These are phyloP conservation scores for Drosophila tristis DNA, from an alignment of 1,140 invertebrate species.

Conservation along the genomic window DNA sequence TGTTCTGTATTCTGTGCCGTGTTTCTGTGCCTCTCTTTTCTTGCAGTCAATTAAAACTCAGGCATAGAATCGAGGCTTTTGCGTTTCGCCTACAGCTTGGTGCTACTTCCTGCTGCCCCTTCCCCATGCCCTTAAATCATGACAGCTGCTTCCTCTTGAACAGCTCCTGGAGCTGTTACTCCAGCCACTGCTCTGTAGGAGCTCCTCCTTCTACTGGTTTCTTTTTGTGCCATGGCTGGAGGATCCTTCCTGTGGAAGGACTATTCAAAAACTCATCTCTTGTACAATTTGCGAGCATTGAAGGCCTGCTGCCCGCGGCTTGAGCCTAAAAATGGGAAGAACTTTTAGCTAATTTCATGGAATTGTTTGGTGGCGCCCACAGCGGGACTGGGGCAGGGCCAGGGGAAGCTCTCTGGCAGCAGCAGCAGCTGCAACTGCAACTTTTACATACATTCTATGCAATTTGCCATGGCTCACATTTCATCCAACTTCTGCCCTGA, in stretches of 20 bases:
- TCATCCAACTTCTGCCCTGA: constrained; percentile 22
- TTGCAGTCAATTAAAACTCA: constrained; percentile 70
- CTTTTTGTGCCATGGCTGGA: constrained; percentile 9
- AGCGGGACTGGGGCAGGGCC: constrained; percentile 11
- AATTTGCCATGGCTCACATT: constrained; percentile 71
- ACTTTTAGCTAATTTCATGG: constrained; percentile 78
- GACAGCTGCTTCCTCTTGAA: constrained; percentile 6
- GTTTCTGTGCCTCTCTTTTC: constrained; percentile 1
- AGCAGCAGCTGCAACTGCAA: constrained; percentile 71
- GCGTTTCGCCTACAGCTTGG: constrained; percentile 39
- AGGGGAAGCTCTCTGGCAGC: background rate
- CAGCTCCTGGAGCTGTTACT: constrained; percentile 10
- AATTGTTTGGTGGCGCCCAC: constrained; percentile 59
- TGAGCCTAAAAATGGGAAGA: constrained; percentile 74
- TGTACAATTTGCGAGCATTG: constrained; percentile 74
- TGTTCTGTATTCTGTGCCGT: constrained; percentile 10
- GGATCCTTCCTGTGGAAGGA: constrained; percentile 16
- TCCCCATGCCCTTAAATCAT: constrained; percentile 29
- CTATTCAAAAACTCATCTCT: constrained; percentile 64
- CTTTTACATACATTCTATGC: constrained; percentile 79
- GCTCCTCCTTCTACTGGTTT: constrained; percentile 21
- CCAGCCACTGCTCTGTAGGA: background rate
- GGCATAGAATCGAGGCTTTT: constrained; percentile 62
- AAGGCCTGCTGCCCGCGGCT: constrained; percentile 61
- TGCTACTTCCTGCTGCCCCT: no score